Evolutionary conservation across 2,888 invertebrate species (phyloP).

Genomic region (Andrena chrysosceles): DNA sequence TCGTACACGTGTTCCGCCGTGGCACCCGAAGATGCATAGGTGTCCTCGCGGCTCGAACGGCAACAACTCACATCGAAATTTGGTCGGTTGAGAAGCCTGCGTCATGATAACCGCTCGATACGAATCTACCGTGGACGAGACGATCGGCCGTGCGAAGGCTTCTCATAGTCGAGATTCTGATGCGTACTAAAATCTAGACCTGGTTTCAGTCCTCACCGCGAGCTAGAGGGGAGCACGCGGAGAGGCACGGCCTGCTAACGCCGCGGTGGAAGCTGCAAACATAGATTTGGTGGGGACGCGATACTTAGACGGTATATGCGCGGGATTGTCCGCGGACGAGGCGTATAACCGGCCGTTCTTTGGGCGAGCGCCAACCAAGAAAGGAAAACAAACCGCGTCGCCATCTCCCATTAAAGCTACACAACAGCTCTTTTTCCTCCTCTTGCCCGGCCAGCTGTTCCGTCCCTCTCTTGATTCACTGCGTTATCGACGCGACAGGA

Average conservation of each 20-base stretch:
- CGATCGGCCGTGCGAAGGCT: constrained; percentile 64
- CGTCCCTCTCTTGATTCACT: constrained; percentile 34
- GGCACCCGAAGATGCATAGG: not conserved
- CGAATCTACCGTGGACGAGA: constrained; percentile 11
- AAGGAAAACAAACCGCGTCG: constrained; percentile 72
- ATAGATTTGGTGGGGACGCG: constrained; percentile 56
- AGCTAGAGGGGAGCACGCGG: constrained; percentile 39
- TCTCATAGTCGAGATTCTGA: constrained; percentile 76
- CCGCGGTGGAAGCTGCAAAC: constrained; percentile 65
- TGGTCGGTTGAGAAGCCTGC: constrained; percentile 76
- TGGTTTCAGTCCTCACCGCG: constrained; percentile 74
- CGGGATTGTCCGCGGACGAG: constrained; percentile 15
- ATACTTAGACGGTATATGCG: constrained; percentile 38
- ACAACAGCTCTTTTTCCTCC: constrained; percentile 60
- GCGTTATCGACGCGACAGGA: constrained; percentile 62
- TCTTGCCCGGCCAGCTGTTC: constrained; percentile 29
- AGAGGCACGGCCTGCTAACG: constrained; percentile 44
- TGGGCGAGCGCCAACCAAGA: constrained; percentile 48
- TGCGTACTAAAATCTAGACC: constrained; percentile 81
- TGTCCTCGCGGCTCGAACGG: not conserved
- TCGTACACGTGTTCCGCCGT: constrained; percentile 20
- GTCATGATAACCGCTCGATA: constrained; percentile 65
- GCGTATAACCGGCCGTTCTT: constrained; percentile 40
- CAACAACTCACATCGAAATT: constrained; percentile 79
- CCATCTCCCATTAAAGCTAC: constrained; percentile 68